Conservation (phyloP, 2,113 vertebrate genomes). For the human (Homo sapiens) region GRCh38 chr6:31728501-31729000, state of each 20-base stretch:
- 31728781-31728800: not conserved
- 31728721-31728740: slow-evolving; percentile 88
- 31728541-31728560: not conserved
- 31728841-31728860: not conserved
- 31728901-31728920: slow-evolving; percentile 93
- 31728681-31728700: slow-evolving; percentile 88
- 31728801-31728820: not conserved
- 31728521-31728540: slow-evolving; percentile 80
- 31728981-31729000: slow-evolving; percentile 94
- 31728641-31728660: slow-evolving; percentile 91
- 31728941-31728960: slow-evolving; percentile 90
- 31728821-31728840: not conserved
- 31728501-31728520: slow-evolving; percentile 95
- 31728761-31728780: not conserved
- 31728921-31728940: slow-evolving; percentile 91
- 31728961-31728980: slow-evolving; percentile 90
- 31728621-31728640: not conserved
- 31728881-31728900: slow-evolving; percentile 90
- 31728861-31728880: slow-evolving; percentile 90
- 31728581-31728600: not conserved
- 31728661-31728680: slow-evolving; percentile 92
- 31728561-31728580: not conserved
- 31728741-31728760: slow-evolving; percentile 81
- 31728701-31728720: slow-evolving; percentile 89
- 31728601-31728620: not conserved